Conservation (phyloP, 2,888 invertebrate genomes). For the Clitarchus hookeri region DNA sequence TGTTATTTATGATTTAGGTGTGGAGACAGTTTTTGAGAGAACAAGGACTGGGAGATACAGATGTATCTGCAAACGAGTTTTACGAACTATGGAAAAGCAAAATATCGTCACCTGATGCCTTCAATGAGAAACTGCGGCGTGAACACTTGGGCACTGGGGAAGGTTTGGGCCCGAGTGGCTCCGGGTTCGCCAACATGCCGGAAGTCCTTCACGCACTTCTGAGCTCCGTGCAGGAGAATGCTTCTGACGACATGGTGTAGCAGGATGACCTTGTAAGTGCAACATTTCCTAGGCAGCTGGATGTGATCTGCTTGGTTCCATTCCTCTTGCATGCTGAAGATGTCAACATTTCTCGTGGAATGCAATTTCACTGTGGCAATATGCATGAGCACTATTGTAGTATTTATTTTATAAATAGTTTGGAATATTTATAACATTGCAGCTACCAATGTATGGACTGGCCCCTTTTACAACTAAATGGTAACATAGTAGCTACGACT, state of each 20-base stretch:
- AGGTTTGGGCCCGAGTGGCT: background rate
- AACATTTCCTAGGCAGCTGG: background rate
- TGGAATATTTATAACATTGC: too few relatives aligned
- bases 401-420: too few relatives aligned
- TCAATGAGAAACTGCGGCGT: slow-evolving; percentile 28
- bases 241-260: background rate
- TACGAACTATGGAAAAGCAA: slow-evolving; percentile 55
- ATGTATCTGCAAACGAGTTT: slow-evolving; percentile 56
- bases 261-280: background rate
- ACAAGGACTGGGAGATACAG: slow-evolving; percentile 48
- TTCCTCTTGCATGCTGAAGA: background rate
- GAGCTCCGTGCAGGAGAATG: background rate
- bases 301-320: background rate
- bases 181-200: background rate
- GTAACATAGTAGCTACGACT: too few relatives aligned
- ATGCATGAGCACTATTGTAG: too few relatives aligned
- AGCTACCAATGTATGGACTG: too few relatives aligned
- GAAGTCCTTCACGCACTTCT: background rate
- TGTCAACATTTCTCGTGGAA: background rate
- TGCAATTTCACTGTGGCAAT: background rate
- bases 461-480: too few relatives aligned
- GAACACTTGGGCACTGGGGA: background rate
- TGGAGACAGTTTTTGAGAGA: slow-evolving; percentile 57
- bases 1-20: slow-evolving; percentile 50
- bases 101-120: slow-evolving; percentile 32